Percentiles rank a stretch among this genome's conserved stretches.
Evolutionary conservation across 2,888 invertebrate species (phyloP).

Genomic region (Pterostichus madidus): DNA sequence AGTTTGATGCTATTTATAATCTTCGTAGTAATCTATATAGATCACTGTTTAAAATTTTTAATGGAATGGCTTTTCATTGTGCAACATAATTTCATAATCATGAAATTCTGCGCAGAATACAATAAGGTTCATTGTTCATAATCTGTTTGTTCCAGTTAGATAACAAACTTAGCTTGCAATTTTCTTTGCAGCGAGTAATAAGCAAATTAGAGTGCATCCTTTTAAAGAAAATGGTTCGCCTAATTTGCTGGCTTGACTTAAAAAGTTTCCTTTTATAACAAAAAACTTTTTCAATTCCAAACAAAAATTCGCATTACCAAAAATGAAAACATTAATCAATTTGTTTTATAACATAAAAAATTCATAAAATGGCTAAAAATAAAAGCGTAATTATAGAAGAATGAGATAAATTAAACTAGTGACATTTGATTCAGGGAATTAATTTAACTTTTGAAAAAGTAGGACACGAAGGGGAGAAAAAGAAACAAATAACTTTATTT

Average conservation of each 20-base stretch:
- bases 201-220: conserved; percentile 16
- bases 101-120: conserved; percentile 16
- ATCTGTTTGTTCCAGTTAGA: conserved; percentile 45
- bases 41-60: not conserved
- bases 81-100: not conserved
- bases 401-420: conserved; percentile 42
- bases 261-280: conserved; percentile 31
- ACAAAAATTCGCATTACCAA: conserved; percentile 14
- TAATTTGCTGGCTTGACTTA: conserved; percentile 29
- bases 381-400: conserved; percentile 36
- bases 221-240: conserved; percentile 14
- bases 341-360: conserved; percentile 39
- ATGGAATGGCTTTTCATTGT: too few species aligned
- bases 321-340: conserved; percentile 46
- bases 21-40: too few species aligned
- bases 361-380: conserved; percentile 39
- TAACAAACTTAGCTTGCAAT: conserved; percentile 25
- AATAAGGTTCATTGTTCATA: conserved; percentile 3
- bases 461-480: conserved; percentile 6
- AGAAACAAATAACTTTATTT: not conserved
- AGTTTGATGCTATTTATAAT: too few species aligned
- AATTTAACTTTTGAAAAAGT: conserved; percentile 60
- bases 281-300: conserved; percentile 54
- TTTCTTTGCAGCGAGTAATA: conserved; percentile 1
- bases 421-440: conserved; percentile 30